Conservation (phyloP, 2,888 invertebrate species). For the Cyclophora punctaria region DNA sequence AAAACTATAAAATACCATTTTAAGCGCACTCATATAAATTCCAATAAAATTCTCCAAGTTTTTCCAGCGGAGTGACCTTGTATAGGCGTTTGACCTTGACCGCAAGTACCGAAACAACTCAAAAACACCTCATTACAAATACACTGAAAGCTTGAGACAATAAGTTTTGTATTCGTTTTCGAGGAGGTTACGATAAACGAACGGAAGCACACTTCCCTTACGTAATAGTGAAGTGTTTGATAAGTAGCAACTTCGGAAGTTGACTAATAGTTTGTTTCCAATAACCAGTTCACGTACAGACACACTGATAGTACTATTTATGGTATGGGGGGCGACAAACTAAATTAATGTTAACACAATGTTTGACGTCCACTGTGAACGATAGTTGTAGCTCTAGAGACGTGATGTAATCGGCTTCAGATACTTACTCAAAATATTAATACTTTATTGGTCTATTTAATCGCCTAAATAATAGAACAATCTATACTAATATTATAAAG, state of each 20-base stretch:
- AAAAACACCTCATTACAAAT: conserved; percentile 30
- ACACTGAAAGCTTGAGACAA: conserved; percentile 13
- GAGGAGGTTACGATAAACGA: conserved; percentile 24
- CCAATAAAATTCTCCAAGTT: not conserved
- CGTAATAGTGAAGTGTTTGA: conserved; percentile 38
- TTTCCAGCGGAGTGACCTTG: conserved; percentile 26
- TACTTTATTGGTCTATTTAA: too few species aligned
- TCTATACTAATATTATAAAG: too few species aligned
- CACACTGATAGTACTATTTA: not conserved
- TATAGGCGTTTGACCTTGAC: conserved; percentile 32
- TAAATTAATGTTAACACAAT: not conserved
- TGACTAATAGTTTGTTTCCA: conserved; percentile 31
- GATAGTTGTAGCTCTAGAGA: too few species aligned
- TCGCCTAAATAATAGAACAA: too few species aligned
- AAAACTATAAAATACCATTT: too few species aligned
- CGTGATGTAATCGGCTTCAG: too few species aligned
- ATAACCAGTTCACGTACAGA: conserved; percentile 23
- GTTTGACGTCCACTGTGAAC: not conserved
- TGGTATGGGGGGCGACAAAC: conserved; percentile 21
- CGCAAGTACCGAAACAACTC: conserved; percentile 28
- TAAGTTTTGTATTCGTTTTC: conserved; percentile 29
- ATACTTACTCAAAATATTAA: too few species aligned
- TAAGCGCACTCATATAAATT: not conserved
- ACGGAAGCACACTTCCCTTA: conserved; percentile 43
- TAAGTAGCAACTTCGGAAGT: conserved; percentile 43